Evolutionary conservation across 1,140 invertebrate species (phyloP), one percentile per base, ranked within the genome.

Genomic region (Lepidurus couesii): DNA sequence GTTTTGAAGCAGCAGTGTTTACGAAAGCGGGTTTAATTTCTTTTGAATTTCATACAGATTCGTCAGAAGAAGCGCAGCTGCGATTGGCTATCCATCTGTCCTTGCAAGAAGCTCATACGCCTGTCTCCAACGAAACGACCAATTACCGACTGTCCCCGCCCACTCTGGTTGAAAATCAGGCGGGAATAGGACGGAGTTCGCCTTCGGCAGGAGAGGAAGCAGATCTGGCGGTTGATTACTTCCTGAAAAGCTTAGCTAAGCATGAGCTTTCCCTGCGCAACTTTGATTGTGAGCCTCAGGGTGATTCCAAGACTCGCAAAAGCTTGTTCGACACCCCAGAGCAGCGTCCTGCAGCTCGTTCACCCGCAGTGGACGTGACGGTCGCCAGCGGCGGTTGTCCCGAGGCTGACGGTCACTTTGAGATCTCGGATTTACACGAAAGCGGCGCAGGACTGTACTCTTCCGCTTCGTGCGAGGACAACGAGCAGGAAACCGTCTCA

Each of bases 151-250:
- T 76, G 77, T 24, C 77, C 75, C 44, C 77, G 75, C 16, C 77
- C 75, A 76, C 73, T 75, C 3, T 42, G 78, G n/a, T 74, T 24
- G 16, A 79, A 43, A 78, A 74, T 21, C 80, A 77, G 53, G 78
- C 80, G 42, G 75, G 77, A 10, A 79, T 75, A 74, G 53, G n/a
- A 13, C 9, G 8, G 47, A 13, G 13, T 65, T 43, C 16, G 79
- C 34, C 34, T 44, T 47, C 42, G 13, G 76, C 4, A 78, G 47
- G 47, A 42, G 53, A 44, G 34, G 75, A 42, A 26, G 87, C 87
- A 0, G 87, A 88, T 80, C 82, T 87, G 44, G 87, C 87, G 5
- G 87, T 89, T 6, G 87, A 88, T 80, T 88, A 87, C 82, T 88
- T 88, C 80, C 81, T 88, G 21, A 88, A 88, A 82, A 87, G 86